These are phyloP conservation scores for Trisateles emortualis DNA, from an alignment of 2,888 invertebrate genomes.

Conservation along the genomic window DNA sequence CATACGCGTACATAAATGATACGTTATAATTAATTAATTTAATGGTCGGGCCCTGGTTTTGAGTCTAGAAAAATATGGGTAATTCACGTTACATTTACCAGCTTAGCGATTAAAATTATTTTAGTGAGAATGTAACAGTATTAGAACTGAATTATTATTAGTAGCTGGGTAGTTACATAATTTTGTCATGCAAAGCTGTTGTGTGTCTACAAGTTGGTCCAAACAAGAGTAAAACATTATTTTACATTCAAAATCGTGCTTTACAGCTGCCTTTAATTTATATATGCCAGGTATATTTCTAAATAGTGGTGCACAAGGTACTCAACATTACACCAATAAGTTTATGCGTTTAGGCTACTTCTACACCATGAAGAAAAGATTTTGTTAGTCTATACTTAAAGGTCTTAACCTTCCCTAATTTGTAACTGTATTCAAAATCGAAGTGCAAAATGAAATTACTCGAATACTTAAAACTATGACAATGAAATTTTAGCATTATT, in stretches of 20 bases:
- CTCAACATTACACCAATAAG: slow-evolving; percentile 65
- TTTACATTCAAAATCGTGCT: slow-evolving; percentile 38
- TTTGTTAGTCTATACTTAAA: slow-evolving; percentile 77
- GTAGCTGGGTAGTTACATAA: slow-evolving; percentile 23
- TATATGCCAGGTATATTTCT: slow-evolving; percentile 47
- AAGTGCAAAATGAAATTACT: slow-evolving; percentile 85
- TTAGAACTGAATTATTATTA: slow-evolving; percentile 28
- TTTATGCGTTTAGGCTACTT: slow-evolving; percentile 75
- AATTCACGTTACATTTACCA: slow-evolving; percentile 39
- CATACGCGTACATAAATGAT: too few species aligned
- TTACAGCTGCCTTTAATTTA: slow-evolving; percentile 56
- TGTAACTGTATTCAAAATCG: slow-evolving; percentile 80
- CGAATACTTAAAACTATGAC: slow-evolving; percentile 85
- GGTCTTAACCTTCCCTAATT: slow-evolving; percentile 75
- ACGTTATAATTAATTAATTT: slow-evolving; percentile 63
- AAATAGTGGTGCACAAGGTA: slow-evolving; percentile 64
- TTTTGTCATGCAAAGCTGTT: slow-evolving; percentile 43
- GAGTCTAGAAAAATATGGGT: slow-evolving; percentile 44
- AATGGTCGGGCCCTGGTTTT: slow-evolving; percentile 60
- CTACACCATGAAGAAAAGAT: slow-evolving; percentile 80
- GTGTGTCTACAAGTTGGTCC: slow-evolving; percentile 42
- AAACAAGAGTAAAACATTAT: slow-evolving; percentile 38
- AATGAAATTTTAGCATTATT: slow-evolving; percentile 83
- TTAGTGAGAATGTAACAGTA: slow-evolving; percentile 45
- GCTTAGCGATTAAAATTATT: slow-evolving; percentile 44